These are phyloP conservation scores for Hafferia zeledoni DNA, from an alignment of 2,797 vertebrate species.

Conservation along the genomic window DNA sequence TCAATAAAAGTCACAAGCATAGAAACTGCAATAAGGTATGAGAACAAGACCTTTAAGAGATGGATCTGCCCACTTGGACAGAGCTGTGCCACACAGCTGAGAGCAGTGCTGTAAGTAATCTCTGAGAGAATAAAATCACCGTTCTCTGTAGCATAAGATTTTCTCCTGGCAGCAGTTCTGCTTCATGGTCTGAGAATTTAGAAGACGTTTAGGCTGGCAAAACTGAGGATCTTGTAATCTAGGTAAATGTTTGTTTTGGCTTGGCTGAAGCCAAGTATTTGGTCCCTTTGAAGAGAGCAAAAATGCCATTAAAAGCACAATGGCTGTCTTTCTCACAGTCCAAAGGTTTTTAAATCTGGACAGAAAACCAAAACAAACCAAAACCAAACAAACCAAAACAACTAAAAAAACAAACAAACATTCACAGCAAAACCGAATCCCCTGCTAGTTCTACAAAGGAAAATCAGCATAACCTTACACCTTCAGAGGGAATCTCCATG, in stretches of 20 bases:
- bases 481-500: background rate
- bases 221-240: background rate
- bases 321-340: background rate
- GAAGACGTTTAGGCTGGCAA: background rate
- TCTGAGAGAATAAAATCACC: background rate
- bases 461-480: background rate
- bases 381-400: no score
- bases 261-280: background rate
- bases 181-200: background rate
- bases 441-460: background rate
- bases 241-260: background rate
- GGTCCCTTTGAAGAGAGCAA: background rate
- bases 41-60: background rate
- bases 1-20: background rate
- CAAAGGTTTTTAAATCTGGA: background rate
- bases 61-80: rapidly evolving
- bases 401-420: no score
- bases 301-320: background rate
- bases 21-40: background rate
- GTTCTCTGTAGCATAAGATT: background rate
- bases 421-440: no score
- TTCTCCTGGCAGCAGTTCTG: background rate
- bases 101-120: rapidly evolving
- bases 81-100: background rate
- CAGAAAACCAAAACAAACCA: no score